A percentile compares a stretch with the other conserved stretches of the same genome.
Conservation (phyloP, 2,113 vertebrate genomes). For the Indicator maculatus region DNA sequence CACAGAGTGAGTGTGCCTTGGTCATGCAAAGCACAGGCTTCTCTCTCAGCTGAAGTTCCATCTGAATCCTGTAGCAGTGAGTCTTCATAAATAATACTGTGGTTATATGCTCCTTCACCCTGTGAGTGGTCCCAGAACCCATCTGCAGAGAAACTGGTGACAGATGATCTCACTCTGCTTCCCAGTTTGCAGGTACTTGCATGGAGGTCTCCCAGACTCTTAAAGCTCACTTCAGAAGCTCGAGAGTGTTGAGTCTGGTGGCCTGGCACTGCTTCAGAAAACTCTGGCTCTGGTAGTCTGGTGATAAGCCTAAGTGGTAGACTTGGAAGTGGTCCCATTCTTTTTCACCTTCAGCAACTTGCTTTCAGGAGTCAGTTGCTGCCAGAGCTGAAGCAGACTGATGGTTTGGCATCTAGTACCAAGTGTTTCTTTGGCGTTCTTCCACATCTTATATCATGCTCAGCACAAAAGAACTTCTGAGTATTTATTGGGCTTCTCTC, state of each 20-base stretch:
- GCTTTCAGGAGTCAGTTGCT: background rate
- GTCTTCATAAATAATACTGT: background rate
- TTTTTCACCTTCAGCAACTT: constrained; percentile 36
- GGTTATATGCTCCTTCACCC: background rate
- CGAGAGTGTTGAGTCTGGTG: background rate
- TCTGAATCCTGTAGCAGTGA: background rate
- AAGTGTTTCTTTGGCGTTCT: constrained; percentile 23
- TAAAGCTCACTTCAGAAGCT: background rate
- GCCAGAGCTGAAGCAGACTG: constrained; percentile 28
- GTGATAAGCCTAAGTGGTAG: constrained; percentile 40
- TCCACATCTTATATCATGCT: background rate
- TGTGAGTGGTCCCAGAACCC: background rate
- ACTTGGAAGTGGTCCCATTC: constrained; percentile 27
- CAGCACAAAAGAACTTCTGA: background rate
- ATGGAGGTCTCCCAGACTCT: background rate
- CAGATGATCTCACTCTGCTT: background rate
- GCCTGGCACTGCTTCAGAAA: background rate
- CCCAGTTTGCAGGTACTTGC: background rate
- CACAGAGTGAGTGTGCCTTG: background rate
- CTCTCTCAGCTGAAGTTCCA: background rate
- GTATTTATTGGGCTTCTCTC: constrained; percentile 1
- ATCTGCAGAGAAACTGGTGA: background rate
- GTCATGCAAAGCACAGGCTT: background rate
- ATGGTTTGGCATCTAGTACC: constrained; percentile 28
- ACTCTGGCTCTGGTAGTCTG: constrained; percentile 10